These are phyloP conservation scores for Naja naja DNA, from an alignment of 2,113 vertebrate genomes.

Conservation along the genomic window DNA sequence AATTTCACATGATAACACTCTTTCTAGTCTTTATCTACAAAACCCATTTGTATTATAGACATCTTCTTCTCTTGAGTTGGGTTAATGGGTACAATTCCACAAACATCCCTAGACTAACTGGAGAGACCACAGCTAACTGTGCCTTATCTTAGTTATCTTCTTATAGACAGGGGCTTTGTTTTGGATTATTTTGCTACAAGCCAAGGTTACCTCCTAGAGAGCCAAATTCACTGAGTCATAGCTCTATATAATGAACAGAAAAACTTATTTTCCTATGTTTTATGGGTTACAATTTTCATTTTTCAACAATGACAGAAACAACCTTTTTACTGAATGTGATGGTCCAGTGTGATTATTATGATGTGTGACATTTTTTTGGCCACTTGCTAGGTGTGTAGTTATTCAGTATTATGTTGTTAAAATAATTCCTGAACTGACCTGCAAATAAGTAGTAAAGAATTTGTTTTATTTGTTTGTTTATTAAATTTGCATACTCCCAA, in stretches of 20 bases:
- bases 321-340: not conserved
- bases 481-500: not conserved
- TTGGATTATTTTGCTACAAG: rapidly evolving
- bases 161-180: rapidly evolving
- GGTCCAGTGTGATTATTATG: slow-evolving; percentile 40
- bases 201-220: not conserved
- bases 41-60: not conserved
- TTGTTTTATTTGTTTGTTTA: not conserved
- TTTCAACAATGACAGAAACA: slow-evolving; percentile 12
- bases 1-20: not conserved
- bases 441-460: not conserved
- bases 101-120: slow-evolving; percentile 3
- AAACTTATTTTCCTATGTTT: not conserved
- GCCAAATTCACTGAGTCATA: too few relatives aligned
- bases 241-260: not conserved
- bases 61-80: not conserved
- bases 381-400: not conserved
- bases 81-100: slow-evolving; percentile 14
- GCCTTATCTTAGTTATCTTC: not conserved
- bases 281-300: not conserved
- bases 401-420: not conserved
- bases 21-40: not conserved
- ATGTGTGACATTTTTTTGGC: slow-evolving; percentile 53
- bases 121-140: not conserved
- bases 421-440: not conserved